Percentiles rank a stretch among this genome's conserved stretches.
phyloP scores from a whole-genome alignment of 2,888 invertebrate species.

The Drosophila nr. fundita region DNA sequence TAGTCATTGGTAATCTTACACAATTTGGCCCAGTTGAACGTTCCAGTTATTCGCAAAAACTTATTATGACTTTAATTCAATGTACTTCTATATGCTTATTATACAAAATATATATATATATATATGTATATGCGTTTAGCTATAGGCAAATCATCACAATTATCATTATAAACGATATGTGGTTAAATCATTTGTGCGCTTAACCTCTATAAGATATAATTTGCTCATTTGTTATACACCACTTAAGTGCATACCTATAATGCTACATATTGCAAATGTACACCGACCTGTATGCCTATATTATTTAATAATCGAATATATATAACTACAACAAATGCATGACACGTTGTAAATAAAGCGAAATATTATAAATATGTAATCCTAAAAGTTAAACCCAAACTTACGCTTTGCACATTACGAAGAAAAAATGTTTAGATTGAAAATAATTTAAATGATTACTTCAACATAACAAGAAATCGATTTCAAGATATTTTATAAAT shows the following conservation, averaged over 20 bases:
- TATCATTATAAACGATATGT: slow-evolving; percentile 52
- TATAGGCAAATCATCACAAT: slow-evolving; percentile 28
- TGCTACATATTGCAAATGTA: slow-evolving; percentile 24
- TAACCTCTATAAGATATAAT: slow-evolving; percentile 51
- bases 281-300: slow-evolving; percentile 47
- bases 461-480: background rate
- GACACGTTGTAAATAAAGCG: slow-evolving; percentile 63
- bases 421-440: background rate
- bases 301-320: slow-evolving; percentile 54
- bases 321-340: slow-evolving; percentile 41
- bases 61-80: slow-evolving; percentile 27
- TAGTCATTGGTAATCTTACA: slow-evolving; percentile 42
- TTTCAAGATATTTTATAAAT: background rate
- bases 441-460: background rate
- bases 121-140: slow-evolving; percentile 21
- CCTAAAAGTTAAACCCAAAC: slow-evolving; percentile 3
- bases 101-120: slow-evolving; percentile 7
- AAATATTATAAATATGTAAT: slow-evolving; percentile 49
- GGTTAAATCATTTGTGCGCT: slow-evolving; percentile 48
- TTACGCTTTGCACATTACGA: slow-evolving; percentile 9
- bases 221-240: slow-evolving; percentile 46
- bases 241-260: slow-evolving; percentile 11
- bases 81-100: slow-evolving; percentile 22
- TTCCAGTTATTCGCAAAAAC: slow-evolving; percentile 57
- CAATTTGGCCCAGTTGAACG: slow-evolving; percentile 64